phyloP scores from a whole-genome alignment of 1,140 invertebrate species.

The Tetragnatha versicolor region DNA sequence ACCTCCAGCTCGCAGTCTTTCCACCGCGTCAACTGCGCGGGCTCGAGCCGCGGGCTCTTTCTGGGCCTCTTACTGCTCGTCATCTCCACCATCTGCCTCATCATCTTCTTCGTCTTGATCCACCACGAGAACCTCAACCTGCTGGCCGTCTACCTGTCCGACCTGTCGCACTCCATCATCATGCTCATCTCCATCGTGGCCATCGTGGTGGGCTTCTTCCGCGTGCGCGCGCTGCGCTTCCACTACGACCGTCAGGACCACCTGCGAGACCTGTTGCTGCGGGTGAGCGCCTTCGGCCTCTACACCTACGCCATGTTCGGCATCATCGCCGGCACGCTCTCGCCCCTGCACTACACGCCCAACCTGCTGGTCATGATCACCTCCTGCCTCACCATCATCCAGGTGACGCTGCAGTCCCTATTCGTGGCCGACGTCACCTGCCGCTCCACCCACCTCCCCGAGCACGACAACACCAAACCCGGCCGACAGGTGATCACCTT shows the following conservation, averaged over 20 bases:
- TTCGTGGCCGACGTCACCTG: conserved; percentile 95
- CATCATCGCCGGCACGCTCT: conserved; percentile 84
- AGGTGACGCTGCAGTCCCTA: conserved; percentile 87
- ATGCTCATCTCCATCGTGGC: conserved; percentile 87
- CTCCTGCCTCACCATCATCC: conserved; percentile 83
- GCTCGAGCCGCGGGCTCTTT: conserved; percentile 88
- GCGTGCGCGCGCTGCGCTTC: conserved; percentile 73
- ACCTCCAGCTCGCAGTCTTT: conserved; percentile 52
- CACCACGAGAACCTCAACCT: conserved; percentile 65
- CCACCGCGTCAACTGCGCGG: conserved; percentile 74
- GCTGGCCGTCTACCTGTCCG: conserved; percentile 87
- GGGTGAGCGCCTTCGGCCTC: conserved; percentile 89
- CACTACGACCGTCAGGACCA: conserved; percentile 63
- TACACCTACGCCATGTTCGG: conserved; percentile 93
- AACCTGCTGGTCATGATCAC: conserved; percentile 90
- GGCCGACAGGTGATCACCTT: conserved; percentile 95
- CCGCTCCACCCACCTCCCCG: conserved; percentile 85
- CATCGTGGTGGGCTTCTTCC: conserved; percentile 87
- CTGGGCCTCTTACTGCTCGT: conserved; percentile 87
- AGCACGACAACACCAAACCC: conserved; percentile 80
- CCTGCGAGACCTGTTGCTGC: conserved; percentile 86
- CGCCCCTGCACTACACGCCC: conserved; percentile 73
- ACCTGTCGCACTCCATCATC: conserved; percentile 87
- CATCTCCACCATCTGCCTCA: conserved; percentile 87
- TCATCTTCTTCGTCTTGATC: conserved; percentile 91